Evolutionary conservation across 2,113 vertebrate genomes (phyloP), one percentile per base, ranked within the genome.

Genomic region (Perca fluviatilis): DNA sequence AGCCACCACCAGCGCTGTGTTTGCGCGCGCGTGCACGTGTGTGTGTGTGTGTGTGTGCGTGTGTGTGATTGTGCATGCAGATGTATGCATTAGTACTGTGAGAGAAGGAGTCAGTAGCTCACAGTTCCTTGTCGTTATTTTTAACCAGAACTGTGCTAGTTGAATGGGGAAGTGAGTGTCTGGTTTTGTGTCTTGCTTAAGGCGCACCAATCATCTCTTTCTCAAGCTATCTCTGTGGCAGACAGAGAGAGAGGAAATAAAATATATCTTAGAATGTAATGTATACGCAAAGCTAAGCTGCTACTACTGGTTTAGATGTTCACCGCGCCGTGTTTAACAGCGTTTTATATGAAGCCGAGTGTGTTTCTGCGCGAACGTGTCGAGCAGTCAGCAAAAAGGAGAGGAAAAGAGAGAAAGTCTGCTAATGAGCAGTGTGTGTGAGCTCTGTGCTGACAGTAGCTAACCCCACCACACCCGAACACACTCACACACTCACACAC

Each of bases 361-460:
- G 68, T 75, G 84, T 74, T 74, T 87, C 62, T 76, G 84, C 74
- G 86, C 46, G 6, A 69, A 57, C 57, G 27, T 51, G 71, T 70
- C n/a, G 46, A 63, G 72, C 80, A 57, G 73, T 7, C 16, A 80
- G 85, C 49, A 47, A 79, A 86, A 83, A 57, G 60, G 69, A 83
- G 61, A 67, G 60, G 80, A 67, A 11, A 43, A 77, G 84, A 86
- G 80, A 90, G 85, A 90, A 84, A 90, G 87, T 89, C 89, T 89
- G 85, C 86, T 94, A 95, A 94, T 94, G 91, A 94, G 93, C 91
- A 88, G 77, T 85, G 86, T 82, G 86, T 87, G 80, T 70, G 84
- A 87, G 86, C 81, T 70, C 61, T 49, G 76, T 63, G 83, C 87
- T 88, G 89, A 92, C 89, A 90, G 89, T 46, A 80, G 85, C 86